Evolutionary conservation across 2,888 invertebrate species (phyloP).

Genomic region (Idaea straminata): DNA sequence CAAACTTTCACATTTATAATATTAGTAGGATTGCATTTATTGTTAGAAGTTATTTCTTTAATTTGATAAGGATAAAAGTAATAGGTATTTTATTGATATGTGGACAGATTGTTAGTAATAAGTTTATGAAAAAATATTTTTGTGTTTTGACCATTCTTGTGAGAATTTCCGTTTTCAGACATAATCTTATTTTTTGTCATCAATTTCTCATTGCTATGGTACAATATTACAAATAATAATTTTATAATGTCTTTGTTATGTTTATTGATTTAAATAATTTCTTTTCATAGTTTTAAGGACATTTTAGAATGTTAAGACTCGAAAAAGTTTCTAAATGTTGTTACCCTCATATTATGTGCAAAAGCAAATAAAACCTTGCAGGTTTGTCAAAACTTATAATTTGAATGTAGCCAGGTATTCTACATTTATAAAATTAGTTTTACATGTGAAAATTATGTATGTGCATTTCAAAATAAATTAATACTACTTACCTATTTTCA

Average conservation of each 20-base stretch:
- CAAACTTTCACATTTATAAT: too few species aligned
- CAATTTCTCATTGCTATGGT: neutral
- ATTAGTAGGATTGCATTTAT: conserved; percentile 19
- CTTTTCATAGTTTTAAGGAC: conserved; percentile 13
- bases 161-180: too few species aligned
- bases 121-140: too few species aligned
- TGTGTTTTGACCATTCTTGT: too few species aligned
- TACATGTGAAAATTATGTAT: too few species aligned
- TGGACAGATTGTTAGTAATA: neutral
- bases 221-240: neutral
- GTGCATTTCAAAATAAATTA: too few species aligned
- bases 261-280: conserved; percentile 10
- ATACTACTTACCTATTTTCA: too few species aligned
- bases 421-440: too few species aligned
- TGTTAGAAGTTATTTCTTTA: neutral
- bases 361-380: neutral
- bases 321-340: neutral
- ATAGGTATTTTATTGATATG: neutral
- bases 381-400: too few species aligned
- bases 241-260: neutral
- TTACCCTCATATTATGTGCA: neutral
- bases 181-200: too few species aligned
- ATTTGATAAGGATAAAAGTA: neutral
- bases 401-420: too few species aligned
- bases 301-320: neutral